These are phyloP conservation scores for Agonopterix arenella DNA, from an alignment of 2,888 invertebrate species.

Conservation along the genomic window DNA sequence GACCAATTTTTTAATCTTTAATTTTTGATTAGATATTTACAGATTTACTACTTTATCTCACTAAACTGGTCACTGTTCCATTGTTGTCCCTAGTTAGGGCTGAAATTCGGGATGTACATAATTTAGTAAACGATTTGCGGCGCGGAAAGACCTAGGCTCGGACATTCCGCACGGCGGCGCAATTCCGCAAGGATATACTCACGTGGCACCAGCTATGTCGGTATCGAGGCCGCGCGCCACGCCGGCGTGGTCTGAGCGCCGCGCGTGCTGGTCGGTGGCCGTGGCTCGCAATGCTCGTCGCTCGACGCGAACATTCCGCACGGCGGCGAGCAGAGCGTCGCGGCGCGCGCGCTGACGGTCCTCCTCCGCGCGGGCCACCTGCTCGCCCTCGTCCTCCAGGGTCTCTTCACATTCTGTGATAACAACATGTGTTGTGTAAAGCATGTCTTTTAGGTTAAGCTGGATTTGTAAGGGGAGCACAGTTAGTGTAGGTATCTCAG, in stretches of 20 bases:
- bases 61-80: too few species aligned
- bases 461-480: too few species aligned
- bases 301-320: slow-evolving; percentile 15
- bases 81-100: too few species aligned
- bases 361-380: slow-evolving; percentile 41
- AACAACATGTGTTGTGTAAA: too few species aligned
- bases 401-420: slow-evolving; percentile 28
- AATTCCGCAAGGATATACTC: too few species aligned
- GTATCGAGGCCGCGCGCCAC: slow-evolving; percentile 19
- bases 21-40: too few species aligned
- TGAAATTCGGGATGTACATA: too few species aligned
- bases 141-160: slow-evolving; percentile 8
- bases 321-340: slow-evolving; percentile 21
- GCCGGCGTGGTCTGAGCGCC: slow-evolving; percentile 5
- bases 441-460: too few species aligned
- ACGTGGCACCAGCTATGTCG: slow-evolving; percentile 37
- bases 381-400: slow-evolving; percentile 39
- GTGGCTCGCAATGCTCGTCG: slow-evolving; percentile 2
- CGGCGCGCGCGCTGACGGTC: slow-evolving; percentile 24
- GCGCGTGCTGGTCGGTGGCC: slow-evolving; percentile 1
- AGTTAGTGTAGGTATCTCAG: too few species aligned
- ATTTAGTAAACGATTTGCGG: background rate
- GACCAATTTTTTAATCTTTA: too few species aligned
- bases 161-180: slow-evolving; percentile 16
- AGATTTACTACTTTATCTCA: too few species aligned